Percentiles rank a stretch among this genome's conserved stretches.
phyloP scores from a whole-genome alignment of 2,888 invertebrate species.

The Mythimna lalbum region DNA sequence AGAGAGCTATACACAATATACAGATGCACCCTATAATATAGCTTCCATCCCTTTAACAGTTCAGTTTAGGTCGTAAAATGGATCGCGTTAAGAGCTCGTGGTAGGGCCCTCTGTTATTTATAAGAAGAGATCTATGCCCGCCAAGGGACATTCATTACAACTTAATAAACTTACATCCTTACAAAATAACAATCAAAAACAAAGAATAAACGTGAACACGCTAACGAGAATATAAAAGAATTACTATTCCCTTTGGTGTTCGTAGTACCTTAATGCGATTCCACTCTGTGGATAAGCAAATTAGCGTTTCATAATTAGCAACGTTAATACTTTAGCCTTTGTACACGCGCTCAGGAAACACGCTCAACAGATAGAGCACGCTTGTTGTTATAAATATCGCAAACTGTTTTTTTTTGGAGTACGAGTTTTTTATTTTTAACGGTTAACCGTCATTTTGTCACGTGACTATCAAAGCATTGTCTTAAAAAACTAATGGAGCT shows the following conservation, averaged over 20 bases:
- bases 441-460: no score
- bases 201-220: conserved; percentile 30
- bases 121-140: background rate
- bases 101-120: background rate
- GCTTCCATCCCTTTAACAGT: no score
- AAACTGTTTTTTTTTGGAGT: background rate
- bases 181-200: conserved; percentile 34
- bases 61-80: no score
- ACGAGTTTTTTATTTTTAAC: no score
- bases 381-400: background rate
- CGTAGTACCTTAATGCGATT: conserved; percentile 60
- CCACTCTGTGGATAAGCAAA: conserved; percentile 65
- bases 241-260: conserved; percentile 63
- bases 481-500: no score
- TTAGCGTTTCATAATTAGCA: conserved; percentile 71
- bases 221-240: conserved; percentile 52
- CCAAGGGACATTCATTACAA: background rate
- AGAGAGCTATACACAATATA: no score
- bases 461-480: no score
- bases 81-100: no score
- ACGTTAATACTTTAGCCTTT: conserved; percentile 61
- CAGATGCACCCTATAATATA: no score
- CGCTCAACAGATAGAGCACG: conserved; percentile 33
- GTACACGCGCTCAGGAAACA: conserved; percentile 52
- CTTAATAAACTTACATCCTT: conserved; percentile 10